These are phyloP conservation scores for Darevskia nairensis DNA, from an alignment of 2,797 vertebrate species.

Conservation along the genomic window DNA sequence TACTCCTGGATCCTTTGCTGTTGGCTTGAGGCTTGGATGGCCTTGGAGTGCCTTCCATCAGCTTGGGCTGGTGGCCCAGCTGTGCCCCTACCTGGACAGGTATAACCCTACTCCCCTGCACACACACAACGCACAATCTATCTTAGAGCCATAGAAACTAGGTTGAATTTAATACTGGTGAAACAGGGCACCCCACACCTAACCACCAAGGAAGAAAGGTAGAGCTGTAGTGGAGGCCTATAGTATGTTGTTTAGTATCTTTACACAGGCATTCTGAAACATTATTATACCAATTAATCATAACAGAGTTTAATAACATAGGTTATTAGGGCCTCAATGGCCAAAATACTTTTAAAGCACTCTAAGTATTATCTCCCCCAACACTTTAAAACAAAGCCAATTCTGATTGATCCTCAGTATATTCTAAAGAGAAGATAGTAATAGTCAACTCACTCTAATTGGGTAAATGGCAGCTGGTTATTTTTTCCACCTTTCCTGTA, in stretches of 20 bases:
- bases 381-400: not conserved
- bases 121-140: too few species aligned
- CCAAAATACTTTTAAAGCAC: not conserved
- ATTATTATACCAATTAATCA: not conserved
- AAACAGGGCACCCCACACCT: not conserved
- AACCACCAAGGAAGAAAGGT: not conserved
- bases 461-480: slow-evolving; percentile 75
- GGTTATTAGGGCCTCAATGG: not conserved
- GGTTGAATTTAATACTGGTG: not conserved
- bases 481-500: slow-evolving; percentile 79
- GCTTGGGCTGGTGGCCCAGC: too few species aligned
- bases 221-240: not conserved
- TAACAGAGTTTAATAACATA: not conserved
- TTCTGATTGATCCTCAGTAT: not conserved
- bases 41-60: not conserved
- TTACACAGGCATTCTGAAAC: not conserved
- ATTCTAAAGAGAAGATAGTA: slow-evolving; percentile 5
- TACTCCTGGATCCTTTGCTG: not conserved
- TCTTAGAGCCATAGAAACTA: not conserved
- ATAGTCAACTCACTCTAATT: slow-evolving; percentile 77
- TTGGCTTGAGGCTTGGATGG: too few species aligned
- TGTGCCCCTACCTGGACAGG: not conserved
- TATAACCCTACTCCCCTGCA: too few species aligned
- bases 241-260: not conserved
- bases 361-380: not conserved